A percentile compares a stretch with the other conserved stretches of the same genome.
phyloP scores from a whole-genome alignment of 2,113 vertebrate genomes.

The sheep (Ovis aries) region ARS-UI_Ramb_v3.0 NC_056069.1:24767501-24768000 shows the following conservation, averaged over 20 bases:
- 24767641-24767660: not conserved
- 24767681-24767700: not conserved
- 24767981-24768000: too few species aligned
- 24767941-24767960: too few species aligned
- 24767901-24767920: too few species aligned
- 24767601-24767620: not conserved
- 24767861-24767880: too few species aligned
- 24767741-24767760: not conserved
- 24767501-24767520: not conserved
- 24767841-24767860: too few species aligned
- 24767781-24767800: not conserved
- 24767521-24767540: not conserved
- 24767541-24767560: not conserved
- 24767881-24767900: too few species aligned
- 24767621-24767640: not conserved
- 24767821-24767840: too few species aligned
- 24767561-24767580: not conserved
- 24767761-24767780: not conserved
- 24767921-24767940: too few species aligned
- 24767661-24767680: not conserved
- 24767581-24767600: not conserved
- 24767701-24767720: not conserved
- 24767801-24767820: too few species aligned
- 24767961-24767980: too few species aligned
- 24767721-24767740: too few species aligned